Conservation (phyloP, 2,113 vertebrate genomes). For the Malaclemys terrapin region DNA sequence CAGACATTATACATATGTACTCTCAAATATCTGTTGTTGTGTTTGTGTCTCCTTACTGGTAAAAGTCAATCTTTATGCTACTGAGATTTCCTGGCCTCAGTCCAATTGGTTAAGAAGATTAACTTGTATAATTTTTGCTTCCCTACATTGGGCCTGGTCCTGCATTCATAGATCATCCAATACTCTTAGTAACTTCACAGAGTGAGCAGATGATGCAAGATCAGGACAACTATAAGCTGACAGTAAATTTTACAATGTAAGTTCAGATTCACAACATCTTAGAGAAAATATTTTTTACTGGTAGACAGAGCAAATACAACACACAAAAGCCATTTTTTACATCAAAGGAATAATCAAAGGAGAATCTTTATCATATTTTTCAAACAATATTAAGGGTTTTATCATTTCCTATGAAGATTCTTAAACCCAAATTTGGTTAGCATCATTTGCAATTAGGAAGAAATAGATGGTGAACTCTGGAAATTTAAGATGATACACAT, state of each 20-base stretch:
- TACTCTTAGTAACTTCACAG: neutral
- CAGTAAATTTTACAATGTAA: neutral
- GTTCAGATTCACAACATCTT: neutral
- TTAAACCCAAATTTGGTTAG: neutral
- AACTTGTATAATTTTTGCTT: neutral
- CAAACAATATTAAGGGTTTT: neutral
- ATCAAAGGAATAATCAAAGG: conserved; percentile 63
- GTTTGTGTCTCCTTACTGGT: conserved; percentile 24
- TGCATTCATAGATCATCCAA: neutral
- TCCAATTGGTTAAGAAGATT: neutral
- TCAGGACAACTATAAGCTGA: neutral
- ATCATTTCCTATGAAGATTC: neutral
- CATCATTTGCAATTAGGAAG: neutral
- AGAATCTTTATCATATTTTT: conserved; percentile 9
- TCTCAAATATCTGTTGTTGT: neutral
- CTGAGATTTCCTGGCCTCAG: neutral
- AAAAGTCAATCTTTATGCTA: neutral
- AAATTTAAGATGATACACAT: neutral
- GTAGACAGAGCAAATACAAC: neutral
- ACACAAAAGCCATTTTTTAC: neutral
- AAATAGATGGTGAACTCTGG: neutral
- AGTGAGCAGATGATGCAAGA: neutral
- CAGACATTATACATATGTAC: neutral
- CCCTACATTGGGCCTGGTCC: neutral
- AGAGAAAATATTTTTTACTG: conserved; percentile 42